Evolutionary conservation across 2,113 vertebrate species (phyloP), one percentile per base, ranked within the genome.

Genomic region (Centropus bengalensis): DNA sequence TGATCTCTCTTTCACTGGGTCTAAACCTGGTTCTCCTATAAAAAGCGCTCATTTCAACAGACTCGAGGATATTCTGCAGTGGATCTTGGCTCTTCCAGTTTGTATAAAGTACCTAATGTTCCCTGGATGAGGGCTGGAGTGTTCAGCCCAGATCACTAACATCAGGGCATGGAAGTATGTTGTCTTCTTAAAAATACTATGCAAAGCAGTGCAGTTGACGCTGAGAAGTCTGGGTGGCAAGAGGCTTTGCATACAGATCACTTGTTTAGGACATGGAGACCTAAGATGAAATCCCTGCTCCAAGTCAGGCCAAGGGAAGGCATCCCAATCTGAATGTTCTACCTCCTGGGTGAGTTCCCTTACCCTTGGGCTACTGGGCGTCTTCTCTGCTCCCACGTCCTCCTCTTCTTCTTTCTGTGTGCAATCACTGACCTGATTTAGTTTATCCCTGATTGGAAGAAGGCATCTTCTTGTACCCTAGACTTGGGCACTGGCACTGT

Each of bases 401-500:
- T 95, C 73, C 55, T 95, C 74, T 81, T 96, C 45, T 71, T 93
- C 76, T 38, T 91, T 85, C 64, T 0, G 0, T 0, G 2, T 77
- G 62, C 42, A 51, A 54, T 78, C 1, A 3, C 56, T 93, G 86
- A 92, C 96, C 94, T 92, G 56, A 60, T 86, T 96, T 94, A 93
- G 66, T 86, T 90, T 81, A 64, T 9, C 28, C 14, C 44, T 86
- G 68, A 71, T 75, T 92, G 80, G 76, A 67, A 78, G 76, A 86
- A 75, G 38, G 60, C 69, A 81, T n/a, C 59, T 88, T 33, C 52
- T 59, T 82, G 86, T n/a, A 77, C 23, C 20, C 63, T 86, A 90
- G 75, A 67, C 40, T 94, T 16, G 24, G 60, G 55, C 71, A 36
- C 0, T 1, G 1, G 63, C 3, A 6, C 76, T 77, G 90, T 33